phyloP scores from a whole-genome alignment of 2,888 invertebrate genomes.

The Spicauda simplicius region DNA sequence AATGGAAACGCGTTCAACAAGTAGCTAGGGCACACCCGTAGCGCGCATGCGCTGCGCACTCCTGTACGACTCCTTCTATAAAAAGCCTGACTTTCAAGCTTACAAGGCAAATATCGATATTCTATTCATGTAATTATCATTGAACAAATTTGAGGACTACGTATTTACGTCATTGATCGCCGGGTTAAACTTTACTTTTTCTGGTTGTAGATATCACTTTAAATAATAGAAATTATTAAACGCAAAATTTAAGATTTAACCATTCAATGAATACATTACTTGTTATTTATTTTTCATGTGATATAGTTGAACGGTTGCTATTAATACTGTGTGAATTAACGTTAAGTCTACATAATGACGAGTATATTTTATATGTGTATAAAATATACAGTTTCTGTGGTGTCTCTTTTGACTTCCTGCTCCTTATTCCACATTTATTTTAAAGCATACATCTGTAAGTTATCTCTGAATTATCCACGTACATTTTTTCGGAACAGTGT shows the following conservation, averaged over 20 bases:
- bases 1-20: constrained; percentile 80
- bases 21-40: constrained; percentile 55
- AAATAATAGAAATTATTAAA: too few relatives aligned
- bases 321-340: too few relatives aligned
- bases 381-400: too few relatives aligned
- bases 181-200: background rate
- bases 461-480: background rate
- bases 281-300: too few relatives aligned
- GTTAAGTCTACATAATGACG: too few relatives aligned
- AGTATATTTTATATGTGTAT: too few relatives aligned
- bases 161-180: background rate
- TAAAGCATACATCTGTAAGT: too few relatives aligned
- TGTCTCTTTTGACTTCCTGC: too few relatives aligned
- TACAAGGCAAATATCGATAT: constrained; percentile 13
- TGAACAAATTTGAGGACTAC: background rate
- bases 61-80: constrained; percentile 47
- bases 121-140: constrained; percentile 16
- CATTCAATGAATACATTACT: too few relatives aligned
- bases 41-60: constrained; percentile 61
- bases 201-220: background rate
- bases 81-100: constrained; percentile 38
- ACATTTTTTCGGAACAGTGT: background rate
- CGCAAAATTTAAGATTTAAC: too few relatives aligned
- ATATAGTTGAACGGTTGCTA: too few relatives aligned
- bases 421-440: too few relatives aligned